These are phyloP conservation scores for Zaprionus gabonicus DNA, from an alignment of 1,140 invertebrate species.

Conservation along the genomic window DNA sequence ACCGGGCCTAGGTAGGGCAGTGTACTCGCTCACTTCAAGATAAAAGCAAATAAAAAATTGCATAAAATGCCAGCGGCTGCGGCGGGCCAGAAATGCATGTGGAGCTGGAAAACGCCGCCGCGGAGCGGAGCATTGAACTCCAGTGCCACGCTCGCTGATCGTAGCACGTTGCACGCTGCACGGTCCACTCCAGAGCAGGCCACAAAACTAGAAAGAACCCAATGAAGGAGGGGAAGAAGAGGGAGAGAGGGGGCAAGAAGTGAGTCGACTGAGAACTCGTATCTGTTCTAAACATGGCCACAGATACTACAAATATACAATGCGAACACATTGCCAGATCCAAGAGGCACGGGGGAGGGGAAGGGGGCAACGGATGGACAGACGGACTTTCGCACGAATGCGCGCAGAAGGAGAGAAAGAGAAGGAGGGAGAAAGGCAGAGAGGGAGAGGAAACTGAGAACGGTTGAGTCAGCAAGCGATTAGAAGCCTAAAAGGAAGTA, in stretches of 20 bases:
- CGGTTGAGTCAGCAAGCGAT: constrained; percentile 77
- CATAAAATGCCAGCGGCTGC: constrained; percentile 77
- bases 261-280: constrained; percentile 42
- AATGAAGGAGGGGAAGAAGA: constrained; percentile 10
- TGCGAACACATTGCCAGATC: constrained; percentile 37
- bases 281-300: constrained; percentile 53
- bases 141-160: constrained; percentile 45
- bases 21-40: constrained; percentile 46
- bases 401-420: constrained; percentile 32
- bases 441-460: constrained; percentile 18
- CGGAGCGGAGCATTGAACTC: constrained; percentile 74
- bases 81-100: constrained; percentile 67
- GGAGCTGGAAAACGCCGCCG: constrained; percentile 54
- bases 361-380: constrained; percentile 38
- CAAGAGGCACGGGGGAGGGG: background rate
- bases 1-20: constrained; percentile 17
- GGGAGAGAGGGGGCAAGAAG: constrained; percentile 3
- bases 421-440: no score
- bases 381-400: constrained; percentile 79
- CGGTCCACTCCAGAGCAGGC: constrained; percentile 52
- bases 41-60: constrained; percentile 80
- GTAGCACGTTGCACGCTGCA: constrained; percentile 44
- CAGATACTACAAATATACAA: constrained; percentile 56
- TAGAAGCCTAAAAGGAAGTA: constrained; percentile 84
- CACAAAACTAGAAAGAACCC: constrained; percentile 73